phyloP scores from a whole-genome alignment of 2,113 vertebrate genomes.

The Ginglymostoma cirratum region DNA sequence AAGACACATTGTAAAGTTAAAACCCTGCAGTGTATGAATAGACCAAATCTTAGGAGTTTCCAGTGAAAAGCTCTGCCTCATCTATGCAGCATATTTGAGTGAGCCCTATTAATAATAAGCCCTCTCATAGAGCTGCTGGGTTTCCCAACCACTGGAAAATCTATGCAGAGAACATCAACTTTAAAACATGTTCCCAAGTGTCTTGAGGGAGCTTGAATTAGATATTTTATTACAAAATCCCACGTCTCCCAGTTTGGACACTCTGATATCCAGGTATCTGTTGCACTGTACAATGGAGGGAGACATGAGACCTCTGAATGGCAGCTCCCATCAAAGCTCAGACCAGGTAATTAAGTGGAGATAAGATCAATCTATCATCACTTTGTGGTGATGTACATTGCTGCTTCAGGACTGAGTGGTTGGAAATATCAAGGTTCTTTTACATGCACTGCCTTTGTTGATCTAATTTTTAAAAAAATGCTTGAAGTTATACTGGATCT shows the following conservation, averaged over 20 bases:
- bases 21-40: too few species aligned
- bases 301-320: background rate
- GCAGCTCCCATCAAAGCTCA: background rate
- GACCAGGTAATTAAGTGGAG: background rate
- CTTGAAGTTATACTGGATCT: background rate
- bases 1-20: too few species aligned
- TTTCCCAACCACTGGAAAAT: background rate
- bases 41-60: too few species aligned
- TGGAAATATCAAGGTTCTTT: background rate
- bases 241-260: too few species aligned
- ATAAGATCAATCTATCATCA: background rate
- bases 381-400: background rate
- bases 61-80: background rate
- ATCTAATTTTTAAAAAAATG: background rate
- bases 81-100: background rate
- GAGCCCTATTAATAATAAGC: background rate
- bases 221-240: too few species aligned
- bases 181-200: too few species aligned
- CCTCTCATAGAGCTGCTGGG: background rate
- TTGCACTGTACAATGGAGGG: too few species aligned
- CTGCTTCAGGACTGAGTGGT: background rate
- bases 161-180: background rate
- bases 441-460: background rate
- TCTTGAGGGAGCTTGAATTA: too few species aligned
- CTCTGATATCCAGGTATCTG: too few species aligned